A percentile compares a stretch with the other conserved stretches of the same genome.
phyloP scores from a whole-genome alignment of 2,113 vertebrate genomes.

The Vimba vimba region DNA sequence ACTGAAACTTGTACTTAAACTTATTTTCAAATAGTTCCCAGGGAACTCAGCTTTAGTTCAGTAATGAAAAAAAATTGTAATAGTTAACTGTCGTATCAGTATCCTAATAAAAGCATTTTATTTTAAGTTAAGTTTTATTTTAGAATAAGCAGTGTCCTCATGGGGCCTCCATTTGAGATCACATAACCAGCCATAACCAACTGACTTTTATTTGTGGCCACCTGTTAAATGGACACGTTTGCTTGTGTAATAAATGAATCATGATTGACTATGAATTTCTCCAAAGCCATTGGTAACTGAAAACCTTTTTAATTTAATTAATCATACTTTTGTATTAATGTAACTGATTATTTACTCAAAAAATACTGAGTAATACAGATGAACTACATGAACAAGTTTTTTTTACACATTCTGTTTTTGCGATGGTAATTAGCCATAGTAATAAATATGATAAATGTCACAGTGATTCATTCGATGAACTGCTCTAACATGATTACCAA shows the following conservation, averaged over 20 bases:
- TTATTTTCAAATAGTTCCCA: too few species aligned
- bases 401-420: background rate
- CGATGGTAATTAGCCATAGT: background rate
- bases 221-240: background rate
- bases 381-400: background rate
- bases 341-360: background rate
- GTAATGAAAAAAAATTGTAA: too few species aligned
- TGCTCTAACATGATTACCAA: background rate
- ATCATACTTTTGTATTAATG: background rate
- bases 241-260: background rate
- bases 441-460: background rate
- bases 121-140: too few species aligned
- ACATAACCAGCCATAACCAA: background rate
- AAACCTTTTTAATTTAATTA: background rate
- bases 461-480: background rate
- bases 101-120: too few species aligned
- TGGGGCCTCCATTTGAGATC: background rate
- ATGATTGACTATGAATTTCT: background rate
- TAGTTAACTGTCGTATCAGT: background rate
- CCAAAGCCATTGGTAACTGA: background rate
- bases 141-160: too few species aligned
- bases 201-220: background rate
- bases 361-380: background rate
- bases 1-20: too few species aligned
- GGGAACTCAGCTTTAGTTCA: too few species aligned